Evolutionary conservation across 2,797 vertebrate species (phyloP), one percentile per base, ranked within the genome.

Genomic region (Acanthurus tractus): DNA sequence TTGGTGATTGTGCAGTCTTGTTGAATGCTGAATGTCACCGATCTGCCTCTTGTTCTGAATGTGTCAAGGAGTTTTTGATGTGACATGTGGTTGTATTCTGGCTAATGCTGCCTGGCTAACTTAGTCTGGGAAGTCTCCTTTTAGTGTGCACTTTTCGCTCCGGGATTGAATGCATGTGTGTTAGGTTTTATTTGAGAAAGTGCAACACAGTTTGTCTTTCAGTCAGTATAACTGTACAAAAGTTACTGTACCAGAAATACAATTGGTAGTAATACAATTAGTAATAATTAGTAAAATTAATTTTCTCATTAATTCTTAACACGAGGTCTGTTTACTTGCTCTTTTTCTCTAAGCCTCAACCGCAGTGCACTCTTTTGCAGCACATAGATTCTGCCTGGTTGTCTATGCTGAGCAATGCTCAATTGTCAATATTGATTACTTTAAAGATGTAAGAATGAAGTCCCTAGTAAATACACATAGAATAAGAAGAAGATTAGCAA

Each of bases 1-100:
- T 94, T 94, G 86, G 74, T 94, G 81, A 63, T 94, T 93, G 93
- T 95, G 92, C 73, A 93, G 86, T 94, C 88, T 89, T 88, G 93
- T 82, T 84, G 92, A 86, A 91, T 93, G 94, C 89, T 88, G 85
- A 85, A 79, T 94, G 92, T 81, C 82, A 90, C 79, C 89, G 54
- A 88, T 84, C 80, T 64, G 89, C 89, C 76, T 89, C 64, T 86
- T 79, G 67, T 86, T 92, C 74, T 91, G 79, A 83, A 86, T 84
- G 85, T 90, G 82, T 86, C 45, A 34, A 79, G 86, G 67, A 70
- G 11, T 65, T 79, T 75, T 86, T 73, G 0, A 49, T 76, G 56
- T 88, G 78, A 69, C 65, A 85, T 86, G 76, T 72, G 58, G 38
- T 56, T 82, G 48, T 59, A 46, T 79, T 88, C 73, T 89, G 86